Percentiles rank a stretch among this genome's conserved stretches.
Evolutionary conservation across 64 coral and sea anemone species (phyloP).

Genomic region (Trachythela sp.): DNA sequence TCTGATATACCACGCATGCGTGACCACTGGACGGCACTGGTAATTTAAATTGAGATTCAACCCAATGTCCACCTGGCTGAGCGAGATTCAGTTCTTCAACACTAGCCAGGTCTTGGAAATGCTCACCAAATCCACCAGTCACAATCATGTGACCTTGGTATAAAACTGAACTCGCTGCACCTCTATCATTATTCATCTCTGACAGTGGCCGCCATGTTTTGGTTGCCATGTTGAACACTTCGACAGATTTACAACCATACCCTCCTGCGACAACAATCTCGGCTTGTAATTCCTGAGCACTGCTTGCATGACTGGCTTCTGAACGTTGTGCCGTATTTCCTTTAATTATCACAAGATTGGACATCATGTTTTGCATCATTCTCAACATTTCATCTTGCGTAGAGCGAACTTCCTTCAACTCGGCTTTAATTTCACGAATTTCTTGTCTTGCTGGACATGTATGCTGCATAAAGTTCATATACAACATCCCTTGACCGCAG

Average conservation of each 20-base stretch:
- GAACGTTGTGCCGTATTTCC: too few species aligned
- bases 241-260: neutral
- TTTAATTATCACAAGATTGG: too few species aligned
- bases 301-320: too few species aligned
- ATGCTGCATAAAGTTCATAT: too few species aligned
- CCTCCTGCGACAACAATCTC: neutral
- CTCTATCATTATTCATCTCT: neutral
- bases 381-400: too few species aligned
- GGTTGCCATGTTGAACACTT: neutral
- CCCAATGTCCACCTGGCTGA: neutral
- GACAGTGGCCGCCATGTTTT: neutral
- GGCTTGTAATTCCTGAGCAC: neutral
- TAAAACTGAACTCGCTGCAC: neutral
- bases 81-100: neutral
- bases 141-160: neutral
- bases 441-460: too few species aligned
- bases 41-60: neutral
- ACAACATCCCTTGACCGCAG: too few species aligned
- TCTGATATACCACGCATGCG: neutral
- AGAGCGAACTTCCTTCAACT: too few species aligned
- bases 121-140: too few species aligned
- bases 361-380: too few species aligned
- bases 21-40: neutral
- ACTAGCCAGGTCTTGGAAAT: neutral
- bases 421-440: too few species aligned